Evolutionary conservation across 2,888 invertebrate genomes (phyloP).

Genomic region (Macrophya alboannulata): DNA sequence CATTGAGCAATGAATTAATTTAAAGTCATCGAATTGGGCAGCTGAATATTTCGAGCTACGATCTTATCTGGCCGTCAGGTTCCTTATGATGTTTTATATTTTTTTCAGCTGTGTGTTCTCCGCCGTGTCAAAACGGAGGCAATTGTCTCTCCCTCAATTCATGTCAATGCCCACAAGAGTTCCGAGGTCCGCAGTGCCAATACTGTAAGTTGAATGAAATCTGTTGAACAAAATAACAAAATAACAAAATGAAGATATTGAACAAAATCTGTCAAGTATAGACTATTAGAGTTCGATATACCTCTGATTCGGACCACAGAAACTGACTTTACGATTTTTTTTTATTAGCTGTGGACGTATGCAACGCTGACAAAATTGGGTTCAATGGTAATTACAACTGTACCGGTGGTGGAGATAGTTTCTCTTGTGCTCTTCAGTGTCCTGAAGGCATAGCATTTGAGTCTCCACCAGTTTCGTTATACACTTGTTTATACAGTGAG

Average conservation of each 20-base stretch:
- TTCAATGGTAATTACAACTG: constrained; percentile 92
- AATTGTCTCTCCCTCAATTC: constrained; percentile 89
- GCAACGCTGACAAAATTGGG: constrained; percentile 84
- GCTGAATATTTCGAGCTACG: constrained; percentile 22
- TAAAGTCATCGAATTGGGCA: constrained; percentile 31
- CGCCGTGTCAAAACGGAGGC: constrained; percentile 91
- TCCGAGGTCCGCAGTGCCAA: constrained; percentile 88
- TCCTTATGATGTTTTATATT: constrained; percentile 50
- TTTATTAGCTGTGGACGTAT: constrained; percentile 83
- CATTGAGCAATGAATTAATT: constrained; percentile 67
- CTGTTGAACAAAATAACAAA: no score
- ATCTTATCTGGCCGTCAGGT: constrained; percentile 15
- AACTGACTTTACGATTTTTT: constrained; percentile 54
- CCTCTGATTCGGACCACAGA: neutral
- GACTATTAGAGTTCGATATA: neutral
- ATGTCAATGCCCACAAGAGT: constrained; percentile 90
- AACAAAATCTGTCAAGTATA: neutral
- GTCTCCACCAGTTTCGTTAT: constrained; percentile 83
- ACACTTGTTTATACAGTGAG: constrained; percentile 86
- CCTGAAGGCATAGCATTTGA: constrained; percentile 85
- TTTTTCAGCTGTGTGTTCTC: constrained; percentile 84
- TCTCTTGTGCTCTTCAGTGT: constrained; percentile 86
- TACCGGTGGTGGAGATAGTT: constrained; percentile 83
- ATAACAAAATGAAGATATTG: constrained; percentile 44
- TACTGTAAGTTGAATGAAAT: constrained; percentile 83